Evolutionary conservation across 2,113 vertebrate species (phyloP).

Genomic region (Scolopax mira): DNA sequence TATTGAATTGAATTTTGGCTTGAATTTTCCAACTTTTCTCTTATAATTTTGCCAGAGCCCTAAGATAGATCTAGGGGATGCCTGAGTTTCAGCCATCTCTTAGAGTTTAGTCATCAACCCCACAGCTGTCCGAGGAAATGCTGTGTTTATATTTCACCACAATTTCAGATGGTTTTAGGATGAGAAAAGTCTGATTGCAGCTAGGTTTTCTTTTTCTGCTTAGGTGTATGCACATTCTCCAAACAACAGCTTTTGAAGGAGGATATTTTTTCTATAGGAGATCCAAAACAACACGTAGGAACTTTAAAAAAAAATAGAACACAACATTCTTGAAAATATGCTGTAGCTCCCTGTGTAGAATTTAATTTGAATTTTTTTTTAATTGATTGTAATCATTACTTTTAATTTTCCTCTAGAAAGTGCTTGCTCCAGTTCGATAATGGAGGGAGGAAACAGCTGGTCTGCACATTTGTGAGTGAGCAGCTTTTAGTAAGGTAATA

Average conservation of each 20-base stretch:
- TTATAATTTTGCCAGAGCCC: neutral
- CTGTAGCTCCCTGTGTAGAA: neutral
- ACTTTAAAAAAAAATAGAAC: neutral
- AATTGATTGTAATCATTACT: slow-evolving; percentile 49
- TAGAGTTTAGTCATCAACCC: neutral
- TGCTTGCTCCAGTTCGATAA: slow-evolving; percentile 14
- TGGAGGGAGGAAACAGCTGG: slow-evolving; percentile 43
- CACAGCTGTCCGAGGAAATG: neutral
- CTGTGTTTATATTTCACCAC: neutral
- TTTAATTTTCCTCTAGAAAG: slow-evolving; percentile 51
- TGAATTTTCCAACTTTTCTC: neutral
- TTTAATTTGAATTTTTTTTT: neutral
- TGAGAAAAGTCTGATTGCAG: neutral
- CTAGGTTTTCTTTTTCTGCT: neutral
- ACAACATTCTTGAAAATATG: neutral
- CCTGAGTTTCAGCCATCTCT: neutral
- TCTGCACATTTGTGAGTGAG: slow-evolving; percentile 41
- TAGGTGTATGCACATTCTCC: neutral
- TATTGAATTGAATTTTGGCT: neutral
- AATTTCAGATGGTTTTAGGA: neutral
- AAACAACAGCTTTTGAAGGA: neutral
- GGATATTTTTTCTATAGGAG: neutral
- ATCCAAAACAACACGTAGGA: neutral
- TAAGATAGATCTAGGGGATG: neutral
- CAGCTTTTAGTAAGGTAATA: slow-evolving; percentile 51